Evolutionary conservation across 2,113 vertebrate species (phyloP), one percentile per base, ranked within the genome.

Genomic region (Neomonachus schauinslandi): DNA sequence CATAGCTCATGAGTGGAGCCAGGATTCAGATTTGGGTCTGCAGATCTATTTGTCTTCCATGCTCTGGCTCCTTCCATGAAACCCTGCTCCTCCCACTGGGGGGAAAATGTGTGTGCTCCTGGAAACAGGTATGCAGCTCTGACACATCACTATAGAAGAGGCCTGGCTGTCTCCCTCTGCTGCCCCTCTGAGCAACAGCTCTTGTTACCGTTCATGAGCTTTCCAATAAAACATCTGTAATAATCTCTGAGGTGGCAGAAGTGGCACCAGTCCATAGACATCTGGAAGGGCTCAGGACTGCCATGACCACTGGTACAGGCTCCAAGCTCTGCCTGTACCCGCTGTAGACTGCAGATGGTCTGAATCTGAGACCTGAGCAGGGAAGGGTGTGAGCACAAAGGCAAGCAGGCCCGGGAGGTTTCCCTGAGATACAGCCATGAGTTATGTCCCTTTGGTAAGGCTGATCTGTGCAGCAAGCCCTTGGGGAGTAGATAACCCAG

Each of bases 401-500:
- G 51, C 96, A 92, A 1, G 69, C 77, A 93, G 88, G 90, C 57
- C 51, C 39, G 59, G 93, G 90, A 90, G 87, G 69, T 28, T 57
- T 76, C 69, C 72, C 69, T n/a, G 95, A 94, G 97, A 95, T 6
- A 90, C 93, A 94, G 86, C 42, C 74, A 1, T 86, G 97, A 96
- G 63, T 97, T 95, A 89, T 2, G 88, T 83, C 90, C 91, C 89
- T 95, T 90, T 71, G 96, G 97, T 91, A 95, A 98, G 87, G 84
- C 95, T 22, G 72, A 96, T 98, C 96, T 93, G 57, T 91, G 95
- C 0, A 69, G 81, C 93, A 74, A 85, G 94, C 93, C 95, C 95
- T 89, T 93, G 69, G 77, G 84, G 81, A 98, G 83, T 63, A 95
- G 90, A 98, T 96, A 97, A 97, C 97, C 95, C 67, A 31, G 94